Conservation (phyloP, 2,888 invertebrate genomes). For the Hirtodrosophila histrioides region DNA sequence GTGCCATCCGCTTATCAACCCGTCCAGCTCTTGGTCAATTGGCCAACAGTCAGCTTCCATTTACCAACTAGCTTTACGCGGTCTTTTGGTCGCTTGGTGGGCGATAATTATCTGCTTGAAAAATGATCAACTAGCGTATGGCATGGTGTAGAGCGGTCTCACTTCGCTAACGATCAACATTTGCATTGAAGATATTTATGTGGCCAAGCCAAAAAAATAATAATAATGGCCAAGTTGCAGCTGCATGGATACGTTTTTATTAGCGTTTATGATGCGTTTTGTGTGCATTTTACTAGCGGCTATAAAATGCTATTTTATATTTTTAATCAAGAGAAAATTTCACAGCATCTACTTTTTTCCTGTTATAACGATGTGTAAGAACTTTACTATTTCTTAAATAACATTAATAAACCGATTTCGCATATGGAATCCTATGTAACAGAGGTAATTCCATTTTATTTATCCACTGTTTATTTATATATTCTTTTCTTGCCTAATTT, state of each 20-base stretch:
- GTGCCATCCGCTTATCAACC: constrained; percentile 60
- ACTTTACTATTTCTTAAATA: too few relatives aligned
- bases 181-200: constrained; percentile 41
- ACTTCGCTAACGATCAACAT: constrained; percentile 70
- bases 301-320: background rate
- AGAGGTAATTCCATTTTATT: too few relatives aligned
- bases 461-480: too few relatives aligned
- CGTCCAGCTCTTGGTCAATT: constrained; percentile 69
- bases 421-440: too few relatives aligned
- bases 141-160: constrained; percentile 43
- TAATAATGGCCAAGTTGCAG: constrained; percentile 42
- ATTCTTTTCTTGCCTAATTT: too few relatives aligned
- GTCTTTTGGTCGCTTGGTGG: constrained; percentile 54
- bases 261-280: constrained; percentile 22
- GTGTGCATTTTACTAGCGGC: constrained; percentile 18
- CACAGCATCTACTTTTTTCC: background rate
- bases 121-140: constrained; percentile 67
- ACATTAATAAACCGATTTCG: too few relatives aligned
- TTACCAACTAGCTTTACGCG: constrained; percentile 24
- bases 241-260: constrained; percentile 37
- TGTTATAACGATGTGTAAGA: background rate
- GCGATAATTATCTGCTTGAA: constrained; percentile 74
- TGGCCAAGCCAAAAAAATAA: constrained; percentile 9
- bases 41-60: constrained; percentile 32
- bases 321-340: constrained; percentile 12